Percentiles rank a stretch among this genome's conserved stretches.
These are phyloP conservation scores for Toxotes lorentzi DNA, from an alignment of 2,797 vertebrate genomes.

Conservation along the genomic window DNA sequence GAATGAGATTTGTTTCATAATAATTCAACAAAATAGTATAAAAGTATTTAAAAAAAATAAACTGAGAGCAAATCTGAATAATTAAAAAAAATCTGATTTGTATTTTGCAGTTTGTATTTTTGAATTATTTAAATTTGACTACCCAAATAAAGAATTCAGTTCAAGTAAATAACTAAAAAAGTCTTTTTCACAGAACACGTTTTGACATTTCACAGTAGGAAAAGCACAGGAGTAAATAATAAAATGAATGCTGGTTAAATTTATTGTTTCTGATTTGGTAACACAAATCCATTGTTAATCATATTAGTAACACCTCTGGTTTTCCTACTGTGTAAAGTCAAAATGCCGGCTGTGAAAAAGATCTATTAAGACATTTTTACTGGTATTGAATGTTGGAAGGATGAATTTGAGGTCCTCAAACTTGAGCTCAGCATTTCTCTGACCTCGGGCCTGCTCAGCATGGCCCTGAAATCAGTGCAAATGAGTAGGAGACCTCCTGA, in stretches of 20 bases:
- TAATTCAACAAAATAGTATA: neutral
- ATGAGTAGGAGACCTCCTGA: conserved; percentile 56
- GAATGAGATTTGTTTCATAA: too few relatives aligned
- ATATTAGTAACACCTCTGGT: neutral
- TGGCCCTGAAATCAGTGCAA: conserved; percentile 1
- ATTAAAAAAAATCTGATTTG: too few relatives aligned
- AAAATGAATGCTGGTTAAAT: too few relatives aligned
- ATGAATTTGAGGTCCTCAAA: too few relatives aligned
- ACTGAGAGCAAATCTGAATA: neutral
- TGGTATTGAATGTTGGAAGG: too few relatives aligned
- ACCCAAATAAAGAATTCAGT: too few relatives aligned
- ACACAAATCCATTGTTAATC: too few relatives aligned
- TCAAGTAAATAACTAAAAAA: too few relatives aligned
- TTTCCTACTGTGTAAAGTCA: neutral
- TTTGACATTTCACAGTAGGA: neutral
- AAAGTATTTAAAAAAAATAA: neutral
- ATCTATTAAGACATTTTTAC: neutral
- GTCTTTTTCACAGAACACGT: too few relatives aligned
- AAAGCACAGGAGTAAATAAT: neutral
- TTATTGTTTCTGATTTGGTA: too few relatives aligned
- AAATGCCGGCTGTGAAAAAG: neutral
- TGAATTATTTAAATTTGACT: too few relatives aligned
- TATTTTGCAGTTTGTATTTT: neutral
- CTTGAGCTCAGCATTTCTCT: neutral
- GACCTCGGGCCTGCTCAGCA: neutral